phyloP scores from a whole-genome alignment of 2,113 vertebrate species.

The Brachypteracias leptosomus region DNA sequence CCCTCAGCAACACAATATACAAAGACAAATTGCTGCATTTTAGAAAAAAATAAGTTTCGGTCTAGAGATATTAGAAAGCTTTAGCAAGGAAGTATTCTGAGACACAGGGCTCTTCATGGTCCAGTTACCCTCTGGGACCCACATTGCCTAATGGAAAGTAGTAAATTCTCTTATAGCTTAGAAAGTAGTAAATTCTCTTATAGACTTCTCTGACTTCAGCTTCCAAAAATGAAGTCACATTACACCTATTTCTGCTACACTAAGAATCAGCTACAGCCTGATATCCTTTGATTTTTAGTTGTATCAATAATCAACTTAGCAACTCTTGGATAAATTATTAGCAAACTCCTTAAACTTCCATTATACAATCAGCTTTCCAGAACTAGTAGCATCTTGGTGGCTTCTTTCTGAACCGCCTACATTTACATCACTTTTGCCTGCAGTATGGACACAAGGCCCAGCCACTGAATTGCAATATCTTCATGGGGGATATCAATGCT shows the following conservation, averaged over 20 bases:
- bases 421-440: not conserved
- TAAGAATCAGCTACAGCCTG: not conserved
- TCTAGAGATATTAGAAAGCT: not conserved
- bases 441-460: not conserved
- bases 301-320: not conserved
- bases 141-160: not conserved
- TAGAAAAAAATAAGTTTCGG: not conserved
- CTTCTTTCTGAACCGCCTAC: not conserved
- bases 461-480: not conserved
- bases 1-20: not conserved
- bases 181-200: too few relatives aligned
- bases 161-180: conserved; percentile 17
- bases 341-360: not conserved
- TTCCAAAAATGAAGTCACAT: not conserved
- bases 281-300: not conserved
- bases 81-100: not conserved
- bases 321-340: not conserved
- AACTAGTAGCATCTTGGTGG: not conserved
- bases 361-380: not conserved
- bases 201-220: not conserved
- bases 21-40: conserved; percentile 16
- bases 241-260: not conserved
- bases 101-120: not conserved
- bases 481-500: not conserved
- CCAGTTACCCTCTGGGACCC: not conserved